Base-by-base conservation (phyloP, 2,797 vertebrate genomes). In the Pachyuromys duprasi region DNA sequence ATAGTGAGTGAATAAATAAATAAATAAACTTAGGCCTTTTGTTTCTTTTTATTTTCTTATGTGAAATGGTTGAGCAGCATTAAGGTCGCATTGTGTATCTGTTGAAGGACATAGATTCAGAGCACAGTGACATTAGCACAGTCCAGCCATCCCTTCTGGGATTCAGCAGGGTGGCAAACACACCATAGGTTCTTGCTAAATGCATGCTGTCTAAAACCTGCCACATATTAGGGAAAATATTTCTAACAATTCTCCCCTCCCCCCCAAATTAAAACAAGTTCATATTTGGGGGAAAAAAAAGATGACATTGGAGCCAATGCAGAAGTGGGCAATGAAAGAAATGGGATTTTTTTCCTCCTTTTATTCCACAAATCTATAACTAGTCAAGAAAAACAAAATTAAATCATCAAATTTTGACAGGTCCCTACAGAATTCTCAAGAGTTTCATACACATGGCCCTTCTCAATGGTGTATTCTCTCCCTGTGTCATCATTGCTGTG, bases 341-440 rank as follows among this genome's bases (percentile, higher is more conserved):
- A 88, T 63, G 24, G 31, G 28, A 36, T 33, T 24, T 15, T 33
- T 74, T 89, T 87, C 67, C n/a, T 70, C 49, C 22, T 62, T 90
- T 2, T 78, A 45, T 69, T 91, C 33, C 53, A 26, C 87, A 55
- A 86, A 76, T 3, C 39, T 74, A 93, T 65, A 70, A 76, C 84
- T 45, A 63, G 42, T 83, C 8, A 11, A 83, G 45, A 74, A 55
- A 76, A 13, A 75, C 63, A 31, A 83, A 78, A 95, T 69, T 18
- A 80, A 94, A 84, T 90, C 60, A 88, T 42, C 63, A 57, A 26
- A 31, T 60, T 94, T 86, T 89, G 14, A n/a, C 33, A 67, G 88
- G 78, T 81, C 36, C 82, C 28, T 60, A 33, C 14, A 17, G 39
- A 6, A 26, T 8, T 80, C 79, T 53, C 42, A 83, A 91, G 60